phyloP scores from a whole-genome alignment of 2,113 vertebrate genomes.

The Cyprinodon brontotheroides region DNA sequence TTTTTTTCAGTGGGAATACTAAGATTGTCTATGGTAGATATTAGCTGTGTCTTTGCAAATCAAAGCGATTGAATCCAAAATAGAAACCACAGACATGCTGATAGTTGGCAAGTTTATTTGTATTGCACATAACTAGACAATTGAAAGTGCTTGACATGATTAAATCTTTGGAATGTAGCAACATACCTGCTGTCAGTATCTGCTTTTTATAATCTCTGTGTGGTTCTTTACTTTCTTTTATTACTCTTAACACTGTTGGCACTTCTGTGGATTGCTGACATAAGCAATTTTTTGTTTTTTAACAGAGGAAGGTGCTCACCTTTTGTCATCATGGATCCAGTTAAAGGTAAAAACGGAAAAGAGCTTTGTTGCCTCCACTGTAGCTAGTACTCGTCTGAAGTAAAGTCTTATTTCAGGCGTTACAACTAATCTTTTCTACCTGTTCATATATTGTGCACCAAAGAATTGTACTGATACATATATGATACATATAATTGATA shows the following conservation, averaged over 20 bases:
- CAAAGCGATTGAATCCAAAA: neutral
- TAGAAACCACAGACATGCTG: neutral
- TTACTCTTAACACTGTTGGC: neutral
- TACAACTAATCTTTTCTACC: neutral
- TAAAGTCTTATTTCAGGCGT: neutral
- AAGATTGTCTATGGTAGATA: no score
- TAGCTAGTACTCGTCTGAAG: neutral
- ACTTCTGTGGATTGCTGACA: neutral
- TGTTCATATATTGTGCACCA: neutral
- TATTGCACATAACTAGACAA: no score
- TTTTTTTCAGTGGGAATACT: no score
- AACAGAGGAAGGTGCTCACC: slow-evolving; percentile 60
- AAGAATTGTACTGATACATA: neutral
- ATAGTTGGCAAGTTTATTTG: no score
- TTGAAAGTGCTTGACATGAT: no score
- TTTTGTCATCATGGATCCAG: slow-evolving; percentile 66
- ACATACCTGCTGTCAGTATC: no score
- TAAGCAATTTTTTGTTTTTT: slow-evolving; percentile 12
- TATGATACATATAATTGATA: neutral
- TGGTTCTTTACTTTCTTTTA: neutral
- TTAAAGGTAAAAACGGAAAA: slow-evolving; percentile 55
- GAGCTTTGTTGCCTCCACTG: neutral
- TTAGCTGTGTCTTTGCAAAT: neutral
- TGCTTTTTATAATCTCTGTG: neutral
- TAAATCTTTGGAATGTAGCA: no score